A percentile compares a stretch with the other conserved stretches of the same genome.
These are phyloP conservation scores for Eulemur mongoz DNA, from an alignment of 2,797 vertebrate species.

Conservation along the genomic window DNA sequence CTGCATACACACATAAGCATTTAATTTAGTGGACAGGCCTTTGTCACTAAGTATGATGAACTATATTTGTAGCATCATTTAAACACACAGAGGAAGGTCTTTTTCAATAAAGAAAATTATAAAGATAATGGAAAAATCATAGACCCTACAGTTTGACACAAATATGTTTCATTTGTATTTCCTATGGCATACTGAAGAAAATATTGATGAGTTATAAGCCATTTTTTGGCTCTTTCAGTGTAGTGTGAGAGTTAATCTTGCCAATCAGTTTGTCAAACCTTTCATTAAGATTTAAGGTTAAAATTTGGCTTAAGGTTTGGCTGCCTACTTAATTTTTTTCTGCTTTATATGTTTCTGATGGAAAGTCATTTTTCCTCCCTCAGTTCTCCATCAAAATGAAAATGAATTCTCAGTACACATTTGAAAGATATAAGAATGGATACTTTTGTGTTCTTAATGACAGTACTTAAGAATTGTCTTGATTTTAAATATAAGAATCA, in stretches of 20 bases:
- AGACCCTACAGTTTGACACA: slow-evolving; percentile 30
- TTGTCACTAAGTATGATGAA: not conserved
- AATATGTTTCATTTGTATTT: slow-evolving; percentile 44
- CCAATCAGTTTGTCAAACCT: not conserved
- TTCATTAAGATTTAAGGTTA: not conserved
- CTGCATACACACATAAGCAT: not conserved
- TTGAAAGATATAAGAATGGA: not conserved
- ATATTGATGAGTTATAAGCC: slow-evolving; percentile 11
- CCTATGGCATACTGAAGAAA: slow-evolving; percentile 9
- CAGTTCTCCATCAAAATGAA: not conserved
- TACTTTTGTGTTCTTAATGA: not conserved
- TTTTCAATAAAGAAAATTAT: not conserved
- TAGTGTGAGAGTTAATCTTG: not conserved
- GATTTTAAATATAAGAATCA: not conserved
- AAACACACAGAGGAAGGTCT: not conserved
- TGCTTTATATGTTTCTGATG: not conserved
- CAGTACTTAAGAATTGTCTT: not conserved
- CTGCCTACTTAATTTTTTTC: not conserved
- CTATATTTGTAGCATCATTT: not conserved
- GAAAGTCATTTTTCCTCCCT: not conserved
- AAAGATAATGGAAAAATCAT: not conserved
- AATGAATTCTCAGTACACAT: not conserved
- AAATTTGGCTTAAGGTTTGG: not conserved
- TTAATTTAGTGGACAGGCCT: not conserved
- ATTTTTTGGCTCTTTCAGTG: not conserved